Evolutionary conservation across 2,888 invertebrate species (phyloP), one percentile per base, ranked within the genome.

Genomic region (Dorcus hopei): DNA sequence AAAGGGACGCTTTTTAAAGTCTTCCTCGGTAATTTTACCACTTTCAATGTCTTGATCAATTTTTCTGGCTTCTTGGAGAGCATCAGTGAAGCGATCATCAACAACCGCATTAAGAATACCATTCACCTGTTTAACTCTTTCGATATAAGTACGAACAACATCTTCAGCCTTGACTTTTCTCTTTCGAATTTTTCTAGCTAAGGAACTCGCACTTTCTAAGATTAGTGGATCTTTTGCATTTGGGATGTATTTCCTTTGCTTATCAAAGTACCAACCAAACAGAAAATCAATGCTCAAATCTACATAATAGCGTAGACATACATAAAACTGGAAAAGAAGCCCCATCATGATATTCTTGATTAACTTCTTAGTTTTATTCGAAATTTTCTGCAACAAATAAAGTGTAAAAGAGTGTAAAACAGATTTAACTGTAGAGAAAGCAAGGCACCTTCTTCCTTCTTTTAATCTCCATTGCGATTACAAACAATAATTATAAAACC

Each of bases 81-180:
- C 95, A 3, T 83, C 87, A 7, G 85, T 82, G 73, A 87, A 96
- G 53, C 93, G 82, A 40, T 91, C 85, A 68, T 93, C 92, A 0
- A 93, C 90, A 0, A 96, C 83, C 0, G 93, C 90, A 78, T 96
- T 96, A 43, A 95, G 70, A 9, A 89, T 74, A 0, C 83, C 82
- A 75, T 96, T 93, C 0, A 85, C 83, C 72, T 85, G 82, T 64
- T 87, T 84, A 49, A 93, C 92, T 66, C 95, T 83, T 49, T 89
- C 85, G 63, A 93, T 89, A 73, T 87, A 95, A 2, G 87, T 83
- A 60, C 80, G 79, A 0, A 93, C 89, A 14, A 94, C 82, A 61
- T 87, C 83, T 70, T 86, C 87, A 2, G 88, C 85, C 49, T 85
- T 76, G 7, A 92, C 63, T 70, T 88, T 79, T 51, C 81, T 81